These are phyloP conservation scores for Panthera leo DNA, from an alignment of 2,113 vertebrate species.

Conservation along the genomic window DNA sequence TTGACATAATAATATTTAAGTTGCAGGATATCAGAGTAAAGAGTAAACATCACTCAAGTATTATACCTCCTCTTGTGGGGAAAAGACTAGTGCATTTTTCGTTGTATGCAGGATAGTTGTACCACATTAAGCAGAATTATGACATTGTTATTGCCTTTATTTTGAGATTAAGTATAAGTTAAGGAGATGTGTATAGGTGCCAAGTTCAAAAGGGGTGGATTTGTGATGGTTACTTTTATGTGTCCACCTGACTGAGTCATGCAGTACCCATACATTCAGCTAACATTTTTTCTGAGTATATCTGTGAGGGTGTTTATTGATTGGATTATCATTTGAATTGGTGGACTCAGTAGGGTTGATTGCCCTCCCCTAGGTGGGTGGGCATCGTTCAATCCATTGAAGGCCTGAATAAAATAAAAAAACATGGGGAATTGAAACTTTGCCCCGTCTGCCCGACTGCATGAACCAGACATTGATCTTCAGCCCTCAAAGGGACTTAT, in stretches of 20 bases:
- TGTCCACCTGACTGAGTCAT: neutral
- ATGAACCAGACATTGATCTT: neutral
- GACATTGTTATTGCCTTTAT: neutral
- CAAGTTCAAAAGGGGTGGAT: neutral
- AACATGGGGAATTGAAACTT: neutral
- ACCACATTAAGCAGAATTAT: neutral
- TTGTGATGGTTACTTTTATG: neutral
- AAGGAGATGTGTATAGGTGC: neutral
- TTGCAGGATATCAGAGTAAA: neutral
- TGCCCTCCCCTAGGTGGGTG: neutral
- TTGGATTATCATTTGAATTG: neutral
- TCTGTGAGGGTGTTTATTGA: neutral
- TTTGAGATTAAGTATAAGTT: neutral
- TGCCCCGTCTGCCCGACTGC: neutral
- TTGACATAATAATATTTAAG: neutral
- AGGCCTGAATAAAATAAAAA: neutral
- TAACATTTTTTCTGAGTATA: neutral
- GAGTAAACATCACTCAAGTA: neutral
- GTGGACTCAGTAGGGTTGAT: neutral
- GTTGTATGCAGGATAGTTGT: neutral
- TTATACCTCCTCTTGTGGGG: neutral
- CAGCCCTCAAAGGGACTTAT: neutral
- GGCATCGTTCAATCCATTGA: neutral
- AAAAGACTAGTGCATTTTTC: neutral
- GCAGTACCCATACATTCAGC: neutral